Evolutionary conservation across 2,888 invertebrate species (phyloP).

Genomic region (Uropetala carovei): DNA sequence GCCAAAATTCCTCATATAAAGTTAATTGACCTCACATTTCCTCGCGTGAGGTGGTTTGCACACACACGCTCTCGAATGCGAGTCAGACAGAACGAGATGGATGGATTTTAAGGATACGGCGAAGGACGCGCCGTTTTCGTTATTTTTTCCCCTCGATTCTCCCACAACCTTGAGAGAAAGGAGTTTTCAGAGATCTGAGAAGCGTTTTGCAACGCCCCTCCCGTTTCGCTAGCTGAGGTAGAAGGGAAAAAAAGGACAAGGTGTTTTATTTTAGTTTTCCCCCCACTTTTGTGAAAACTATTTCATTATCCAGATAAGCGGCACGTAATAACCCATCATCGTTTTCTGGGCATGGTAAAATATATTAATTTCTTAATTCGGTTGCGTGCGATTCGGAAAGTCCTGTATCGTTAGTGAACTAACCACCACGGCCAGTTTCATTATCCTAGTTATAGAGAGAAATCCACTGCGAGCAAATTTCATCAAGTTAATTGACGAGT

Average conservation of each 20-base stretch:
- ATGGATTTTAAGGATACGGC: not conserved
- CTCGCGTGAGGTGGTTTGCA: not conserved
- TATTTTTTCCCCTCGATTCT: not conserved
- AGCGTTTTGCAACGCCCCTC: not conserved
- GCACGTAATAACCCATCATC: not conserved
- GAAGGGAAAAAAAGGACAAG: not conserved
- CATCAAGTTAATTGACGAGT: no score
- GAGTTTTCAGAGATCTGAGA: not conserved
- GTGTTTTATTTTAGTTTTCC: not conserved
- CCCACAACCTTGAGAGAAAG: not conserved
- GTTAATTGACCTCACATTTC: conserved; percentile 19
- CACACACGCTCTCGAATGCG: not conserved
- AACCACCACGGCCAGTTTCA: no score
- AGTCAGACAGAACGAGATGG: not conserved
- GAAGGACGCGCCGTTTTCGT: not conserved
- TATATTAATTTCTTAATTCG: not conserved
- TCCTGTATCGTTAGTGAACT: no score
- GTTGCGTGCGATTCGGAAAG: no score
- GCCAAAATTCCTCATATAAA: no score
- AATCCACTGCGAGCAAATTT: no score
- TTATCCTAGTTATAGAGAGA: no score
- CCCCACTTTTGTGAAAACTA: not conserved
- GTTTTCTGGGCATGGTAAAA: not conserved
- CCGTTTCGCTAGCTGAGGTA: not conserved
- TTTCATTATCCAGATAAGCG: not conserved